phyloP scores from a whole-genome alignment of 2,797 vertebrate species.

The Tapera naevia region DNA sequence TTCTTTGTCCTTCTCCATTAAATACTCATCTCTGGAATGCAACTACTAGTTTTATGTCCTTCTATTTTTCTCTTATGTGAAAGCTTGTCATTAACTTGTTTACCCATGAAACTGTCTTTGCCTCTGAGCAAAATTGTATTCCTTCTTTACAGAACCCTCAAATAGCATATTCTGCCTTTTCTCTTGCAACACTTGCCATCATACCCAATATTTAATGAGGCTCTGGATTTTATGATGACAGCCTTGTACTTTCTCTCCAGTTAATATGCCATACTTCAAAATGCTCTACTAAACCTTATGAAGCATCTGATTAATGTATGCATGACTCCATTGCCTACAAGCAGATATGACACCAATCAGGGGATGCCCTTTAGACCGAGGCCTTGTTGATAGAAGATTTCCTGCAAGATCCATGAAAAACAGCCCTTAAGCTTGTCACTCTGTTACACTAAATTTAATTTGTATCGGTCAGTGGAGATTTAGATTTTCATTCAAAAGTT shows the following conservation, averaged over 20 bases:
- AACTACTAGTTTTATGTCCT: neutral
- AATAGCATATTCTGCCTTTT: constrained; percentile 20
- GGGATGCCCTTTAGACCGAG: neutral
- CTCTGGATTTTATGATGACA: neutral
- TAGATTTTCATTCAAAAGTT: neutral
- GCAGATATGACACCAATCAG: neutral
- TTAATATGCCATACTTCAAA: neutral
- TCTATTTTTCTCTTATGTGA: neutral
- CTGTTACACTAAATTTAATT: neutral
- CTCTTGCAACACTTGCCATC: neutral
- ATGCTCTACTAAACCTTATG: neutral
- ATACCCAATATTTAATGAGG: neutral
- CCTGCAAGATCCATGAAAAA: neutral
- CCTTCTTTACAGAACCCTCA: neutral
- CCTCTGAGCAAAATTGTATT: neutral
- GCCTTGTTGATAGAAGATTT: neutral
- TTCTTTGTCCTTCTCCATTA: neutral
- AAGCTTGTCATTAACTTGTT: constrained; percentile 51
- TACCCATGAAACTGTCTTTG: constrained; percentile 1
- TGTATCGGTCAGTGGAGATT: neutral
- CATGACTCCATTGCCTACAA: neutral
- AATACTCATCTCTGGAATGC: neutral
- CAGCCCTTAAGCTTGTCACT: neutral
- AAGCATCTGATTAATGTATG: neutral
- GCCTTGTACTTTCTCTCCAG: neutral